Evolutionary conservation across 2,888 invertebrate species (phyloP).

Genomic region (Elysia crispata): DNA sequence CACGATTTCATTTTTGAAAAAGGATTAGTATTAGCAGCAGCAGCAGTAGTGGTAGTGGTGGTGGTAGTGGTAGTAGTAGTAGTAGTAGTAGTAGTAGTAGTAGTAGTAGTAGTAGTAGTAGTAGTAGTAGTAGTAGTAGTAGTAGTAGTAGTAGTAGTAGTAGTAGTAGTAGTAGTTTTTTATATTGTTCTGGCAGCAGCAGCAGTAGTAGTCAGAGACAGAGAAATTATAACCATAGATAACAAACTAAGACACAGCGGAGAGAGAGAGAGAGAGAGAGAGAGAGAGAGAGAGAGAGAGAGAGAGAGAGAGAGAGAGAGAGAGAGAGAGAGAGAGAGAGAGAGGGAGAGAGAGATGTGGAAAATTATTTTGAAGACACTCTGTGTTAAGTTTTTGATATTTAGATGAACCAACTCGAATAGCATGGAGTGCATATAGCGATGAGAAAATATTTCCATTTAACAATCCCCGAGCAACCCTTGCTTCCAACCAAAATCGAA

Average conservation of each 20-base stretch:
- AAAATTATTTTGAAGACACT: constrained; percentile 33
- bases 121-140: constrained; percentile 9
- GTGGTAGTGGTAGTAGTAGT: neutral
- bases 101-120: constrained; percentile 9
- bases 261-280: neutral
- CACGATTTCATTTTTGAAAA: no score
- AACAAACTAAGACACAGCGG: no score
- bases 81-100: constrained; percentile 9
- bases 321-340: constrained; percentile 46
- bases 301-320: constrained; percentile 39
- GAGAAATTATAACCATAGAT: no score
- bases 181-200: neutral
- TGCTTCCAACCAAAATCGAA: no score
- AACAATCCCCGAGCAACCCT: no score
- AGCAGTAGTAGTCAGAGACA: neutral
- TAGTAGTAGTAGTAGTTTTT: no score
- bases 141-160: constrained; percentile 3
- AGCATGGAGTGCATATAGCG: no score
- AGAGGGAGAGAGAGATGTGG: constrained; percentile 42
- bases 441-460: no score
- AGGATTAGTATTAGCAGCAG: no score
- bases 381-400: no score
- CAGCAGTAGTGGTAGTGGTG: neutral
- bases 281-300: constrained; percentile 6
- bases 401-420: no score